These are phyloP conservation scores for Poeciliopsis turneri DNA, from an alignment of 2,797 vertebrate genomes.

Conservation along the genomic window DNA sequence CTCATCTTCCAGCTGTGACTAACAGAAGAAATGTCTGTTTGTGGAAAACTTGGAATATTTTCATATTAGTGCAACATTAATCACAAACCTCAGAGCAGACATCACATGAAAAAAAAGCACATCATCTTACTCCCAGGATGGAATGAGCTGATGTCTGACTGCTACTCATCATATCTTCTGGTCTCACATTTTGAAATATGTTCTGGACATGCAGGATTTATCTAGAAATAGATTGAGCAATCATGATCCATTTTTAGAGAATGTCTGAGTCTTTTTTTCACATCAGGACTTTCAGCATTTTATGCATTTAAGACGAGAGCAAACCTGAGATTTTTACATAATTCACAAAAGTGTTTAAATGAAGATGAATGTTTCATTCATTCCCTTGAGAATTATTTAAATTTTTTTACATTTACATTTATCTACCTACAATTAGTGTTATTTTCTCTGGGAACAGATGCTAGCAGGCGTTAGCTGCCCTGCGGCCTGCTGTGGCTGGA, in stretches of 20 bases:
- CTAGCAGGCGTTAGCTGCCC: not conserved
- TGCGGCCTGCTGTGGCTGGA: not conserved
- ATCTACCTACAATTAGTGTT: not conserved
- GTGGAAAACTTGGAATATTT: conserved; percentile 15
- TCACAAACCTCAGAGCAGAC: conserved; percentile 23
- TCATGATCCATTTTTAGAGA: not conserved
- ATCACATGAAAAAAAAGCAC: conserved; percentile 19
- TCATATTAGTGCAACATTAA: conserved; percentile 17
- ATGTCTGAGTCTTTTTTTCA: not conserved
- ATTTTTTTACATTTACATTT: not conserved
- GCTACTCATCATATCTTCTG: not conserved
- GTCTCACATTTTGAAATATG: not conserved
- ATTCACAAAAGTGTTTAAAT: not conserved
- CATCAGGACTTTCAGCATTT: not conserved
- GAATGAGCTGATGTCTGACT: conserved; percentile 16
- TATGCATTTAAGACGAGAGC: not conserved
- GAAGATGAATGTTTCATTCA: not conserved
- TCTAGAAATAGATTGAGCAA: not conserved
- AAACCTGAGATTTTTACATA: not conserved
- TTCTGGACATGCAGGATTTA: not conserved
- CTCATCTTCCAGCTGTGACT: not conserved
- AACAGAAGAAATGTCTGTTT: conserved; percentile 3
- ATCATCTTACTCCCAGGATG: conserved; percentile 13
- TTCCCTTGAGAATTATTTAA: not conserved
- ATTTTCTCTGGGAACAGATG: not conserved